phyloP scores from a whole-genome alignment of 2,888 invertebrate species.

The Hypselothyrea guttata region DNA sequence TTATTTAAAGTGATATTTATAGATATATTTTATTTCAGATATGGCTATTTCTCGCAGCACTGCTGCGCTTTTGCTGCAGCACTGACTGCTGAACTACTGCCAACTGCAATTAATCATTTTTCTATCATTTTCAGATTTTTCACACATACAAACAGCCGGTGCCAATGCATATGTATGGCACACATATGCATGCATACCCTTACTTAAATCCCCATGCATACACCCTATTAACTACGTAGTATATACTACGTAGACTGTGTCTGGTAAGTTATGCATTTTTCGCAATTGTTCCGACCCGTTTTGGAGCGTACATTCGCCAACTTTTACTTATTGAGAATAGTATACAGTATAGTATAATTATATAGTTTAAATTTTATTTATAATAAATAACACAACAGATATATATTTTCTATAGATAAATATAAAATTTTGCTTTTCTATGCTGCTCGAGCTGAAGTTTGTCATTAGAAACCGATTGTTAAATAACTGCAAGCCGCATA shows the following conservation, averaged over 20 bases:
- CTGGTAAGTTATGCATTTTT: constrained; percentile 21
- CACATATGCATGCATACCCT: not conserved
- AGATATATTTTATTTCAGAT: too few species aligned
- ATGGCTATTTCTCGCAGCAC: too few species aligned
- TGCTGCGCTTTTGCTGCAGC: constrained; percentile 44
- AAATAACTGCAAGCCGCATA: too few species aligned
- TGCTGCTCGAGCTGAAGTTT: too few species aligned
- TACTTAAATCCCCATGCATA: not conserved
- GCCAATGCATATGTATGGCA: constrained; percentile 10
- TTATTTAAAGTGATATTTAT: too few species aligned
- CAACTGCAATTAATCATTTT: constrained; percentile 80
- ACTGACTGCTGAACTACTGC: constrained; percentile 78
- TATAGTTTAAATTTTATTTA: too few species aligned
- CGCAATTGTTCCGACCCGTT: not conserved
- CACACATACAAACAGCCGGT: constrained; percentile 48
- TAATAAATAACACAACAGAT: too few species aligned
- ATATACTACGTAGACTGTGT: not conserved
- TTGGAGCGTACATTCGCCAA: not conserved
- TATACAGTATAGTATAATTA: too few species aligned
- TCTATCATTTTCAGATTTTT: constrained; percentile 80
- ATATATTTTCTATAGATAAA: too few species aligned
- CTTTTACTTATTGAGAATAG: too few species aligned
- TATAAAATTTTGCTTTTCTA: too few species aligned
- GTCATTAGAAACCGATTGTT: too few species aligned
- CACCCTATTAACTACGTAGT: not conserved